Conservation (phyloP, 2,113 vertebrate genomes). For the Crotalus horridus region DNA sequence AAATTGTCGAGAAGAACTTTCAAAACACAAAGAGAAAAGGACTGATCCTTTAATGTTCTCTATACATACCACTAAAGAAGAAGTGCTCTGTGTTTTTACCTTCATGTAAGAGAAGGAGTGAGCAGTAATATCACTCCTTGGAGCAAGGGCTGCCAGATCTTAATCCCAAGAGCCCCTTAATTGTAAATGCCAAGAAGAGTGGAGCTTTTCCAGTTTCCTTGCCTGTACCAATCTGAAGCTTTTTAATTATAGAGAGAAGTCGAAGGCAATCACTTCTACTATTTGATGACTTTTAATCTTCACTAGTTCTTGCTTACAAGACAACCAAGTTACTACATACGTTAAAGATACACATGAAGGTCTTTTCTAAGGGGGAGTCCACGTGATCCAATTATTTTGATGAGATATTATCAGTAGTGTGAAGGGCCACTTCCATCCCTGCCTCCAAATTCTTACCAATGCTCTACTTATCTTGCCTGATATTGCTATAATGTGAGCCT, state of each 20-base stretch:
- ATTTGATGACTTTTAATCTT: background rate
- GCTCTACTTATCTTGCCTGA: background rate
- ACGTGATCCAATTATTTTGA: background rate
- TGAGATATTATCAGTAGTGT: background rate
- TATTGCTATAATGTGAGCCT: background rate
- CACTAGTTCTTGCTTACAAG: background rate
- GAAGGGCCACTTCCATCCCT: background rate
- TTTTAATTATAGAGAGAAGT: background rate
- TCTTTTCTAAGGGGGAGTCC: background rate
- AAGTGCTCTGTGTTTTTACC: background rate
- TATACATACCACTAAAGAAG: slow-evolving; percentile 11
- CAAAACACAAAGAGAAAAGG: background rate
- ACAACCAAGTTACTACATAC: background rate
- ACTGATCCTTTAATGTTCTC: background rate
- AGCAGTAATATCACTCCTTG: background rate
- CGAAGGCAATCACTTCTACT: background rate
- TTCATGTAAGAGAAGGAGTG: background rate
- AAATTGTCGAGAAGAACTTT: slow-evolving; percentile 29
- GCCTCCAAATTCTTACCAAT: background rate
- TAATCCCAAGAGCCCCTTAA: background rate
- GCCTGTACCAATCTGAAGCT: background rate
- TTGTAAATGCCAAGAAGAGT: background rate
- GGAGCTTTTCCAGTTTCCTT: background rate
- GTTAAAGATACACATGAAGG: background rate
- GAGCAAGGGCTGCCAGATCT: background rate